Base-by-base conservation (phyloP, 2,888 invertebrate species). In the Standfussiana lucernea region DNA sequence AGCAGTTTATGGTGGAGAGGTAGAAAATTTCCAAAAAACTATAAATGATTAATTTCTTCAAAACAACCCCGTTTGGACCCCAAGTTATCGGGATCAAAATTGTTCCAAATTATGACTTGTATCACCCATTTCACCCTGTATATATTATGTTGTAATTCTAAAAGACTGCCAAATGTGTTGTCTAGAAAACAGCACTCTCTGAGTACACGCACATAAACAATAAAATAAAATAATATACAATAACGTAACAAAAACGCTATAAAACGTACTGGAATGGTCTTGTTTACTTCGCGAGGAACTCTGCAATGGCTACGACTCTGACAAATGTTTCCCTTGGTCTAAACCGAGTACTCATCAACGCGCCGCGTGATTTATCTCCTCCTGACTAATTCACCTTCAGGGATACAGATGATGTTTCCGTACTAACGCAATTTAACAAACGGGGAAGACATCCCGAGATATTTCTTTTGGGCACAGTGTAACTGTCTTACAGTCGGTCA, bases 311-410 rank as follows among this genome's bases (percentile, higher is more conserved):
- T 42, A 13, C 28, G 21, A 11, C 32, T 42, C 28, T 87, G 72
- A 86, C 67, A 76, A 80, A 85, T 84, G 72, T 65, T 67, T 45
- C 65, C 35, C 45, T 72, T 53, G 76, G 61, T 72, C 35, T 61
- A 32, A 59, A 45, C 62, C n/a, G 62, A 73, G 42, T 37, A 70
- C 56, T 74, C 80, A 75, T 86, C 80, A 84, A 69, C 62, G 35
- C n/a, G 37, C 28, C 40, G 7, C 32, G 75, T 80, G 84, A 85
- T 86, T 86, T 85, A 86, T 85, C 50, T 68, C 28, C 62, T 68
- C 56, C 62, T 72, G 59, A 59, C 75, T 76, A 79, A 82, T 82
- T 75, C 62, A 79, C 83, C 73, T 84, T 66, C 59, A 68, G 83
- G 75, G 67, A 72, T 67, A 80, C 61, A 28, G 64, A 81, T 75